Evolutionary conservation across 2,113 vertebrate genomes (phyloP).

Genomic region (Pluvianellus socialis): DNA sequence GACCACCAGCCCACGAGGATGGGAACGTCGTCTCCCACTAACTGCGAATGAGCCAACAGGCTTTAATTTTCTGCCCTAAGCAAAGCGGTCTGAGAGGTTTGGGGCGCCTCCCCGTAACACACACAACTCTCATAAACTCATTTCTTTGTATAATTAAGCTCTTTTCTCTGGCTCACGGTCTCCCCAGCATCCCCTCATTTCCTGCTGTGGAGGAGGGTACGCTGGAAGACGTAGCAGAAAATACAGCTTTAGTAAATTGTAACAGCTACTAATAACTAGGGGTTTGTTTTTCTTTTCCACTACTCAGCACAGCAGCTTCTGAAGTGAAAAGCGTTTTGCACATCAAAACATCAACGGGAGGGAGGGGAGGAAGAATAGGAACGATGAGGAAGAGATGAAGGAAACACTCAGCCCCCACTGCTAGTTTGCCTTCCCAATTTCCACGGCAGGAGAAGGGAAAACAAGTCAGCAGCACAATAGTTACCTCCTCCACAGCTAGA

Average conservation of each 20-base stretch:
- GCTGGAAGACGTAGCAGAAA: neutral
- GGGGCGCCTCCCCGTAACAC: neutral
- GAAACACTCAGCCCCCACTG: neutral
- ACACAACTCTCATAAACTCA: neutral
- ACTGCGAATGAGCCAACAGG: neutral
- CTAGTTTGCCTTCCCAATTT: neutral
- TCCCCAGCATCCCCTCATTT: conserved; percentile 23
- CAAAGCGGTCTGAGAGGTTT: neutral
- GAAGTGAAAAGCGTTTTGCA: neutral
- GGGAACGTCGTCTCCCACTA: neutral
- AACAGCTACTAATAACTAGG: neutral
- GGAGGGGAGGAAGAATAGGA: neutral
- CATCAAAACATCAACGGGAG: neutral
- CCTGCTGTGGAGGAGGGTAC: conserved; percentile 33
- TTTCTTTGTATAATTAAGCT: neutral
- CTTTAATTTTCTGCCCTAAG: neutral
- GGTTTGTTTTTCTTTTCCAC: conserved; percentile 39
- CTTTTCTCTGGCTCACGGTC: neutral
- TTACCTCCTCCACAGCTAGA: neutral
- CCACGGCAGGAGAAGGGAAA: neutral
- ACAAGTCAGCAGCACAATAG: neutral
- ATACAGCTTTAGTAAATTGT: neutral
- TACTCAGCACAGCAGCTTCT: neutral
- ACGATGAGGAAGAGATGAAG: neutral
- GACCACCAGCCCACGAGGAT: neutral